phyloP scores from a whole-genome alignment of 2,113 vertebrate species.

The Morone saxatilis region DNA sequence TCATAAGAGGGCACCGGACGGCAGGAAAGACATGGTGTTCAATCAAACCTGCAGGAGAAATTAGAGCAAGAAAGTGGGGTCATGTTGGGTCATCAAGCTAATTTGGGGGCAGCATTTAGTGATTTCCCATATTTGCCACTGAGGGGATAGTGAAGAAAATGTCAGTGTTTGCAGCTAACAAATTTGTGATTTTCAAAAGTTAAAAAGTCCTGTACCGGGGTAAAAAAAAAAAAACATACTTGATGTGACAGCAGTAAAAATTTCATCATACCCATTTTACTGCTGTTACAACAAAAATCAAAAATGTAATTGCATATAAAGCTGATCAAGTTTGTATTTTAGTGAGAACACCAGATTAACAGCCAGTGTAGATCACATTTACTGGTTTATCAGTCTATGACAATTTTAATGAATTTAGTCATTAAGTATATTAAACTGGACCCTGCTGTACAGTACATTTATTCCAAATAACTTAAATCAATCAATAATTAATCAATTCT shows the following conservation, averaged over 20 bases:
- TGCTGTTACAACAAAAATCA: background rate
- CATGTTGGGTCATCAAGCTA: conserved; percentile 7
- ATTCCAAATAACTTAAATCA: background rate
- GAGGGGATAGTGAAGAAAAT: background rate
- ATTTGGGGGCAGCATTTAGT: background rate
- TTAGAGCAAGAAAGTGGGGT: conserved; percentile 29
- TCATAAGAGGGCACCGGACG: conserved; percentile 49
- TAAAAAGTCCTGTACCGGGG: background rate
- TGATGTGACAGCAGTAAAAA: too few relatives aligned
- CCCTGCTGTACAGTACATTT: background rate
- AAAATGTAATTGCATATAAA: background rate
- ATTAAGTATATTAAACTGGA: background rate
- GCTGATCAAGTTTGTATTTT: background rate
- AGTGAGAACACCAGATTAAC: background rate
- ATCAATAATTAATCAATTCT: background rate
- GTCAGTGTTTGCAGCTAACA: background rate
- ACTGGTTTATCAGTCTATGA: background rate
- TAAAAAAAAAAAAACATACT: background rate
- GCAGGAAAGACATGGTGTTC: conserved; percentile 54
- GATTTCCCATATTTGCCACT: background rate
- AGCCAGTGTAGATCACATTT: background rate
- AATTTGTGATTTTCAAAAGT: background rate
- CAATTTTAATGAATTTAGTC: background rate
- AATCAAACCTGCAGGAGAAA: conserved; percentile 59
- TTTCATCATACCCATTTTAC: too few relatives aligned